A percentile compares a stretch with the other conserved stretches of the same genome.
These are phyloP conservation scores for Tetraneura akinire DNA, from an alignment of 1,140 invertebrate genomes.

Conservation along the genomic window DNA sequence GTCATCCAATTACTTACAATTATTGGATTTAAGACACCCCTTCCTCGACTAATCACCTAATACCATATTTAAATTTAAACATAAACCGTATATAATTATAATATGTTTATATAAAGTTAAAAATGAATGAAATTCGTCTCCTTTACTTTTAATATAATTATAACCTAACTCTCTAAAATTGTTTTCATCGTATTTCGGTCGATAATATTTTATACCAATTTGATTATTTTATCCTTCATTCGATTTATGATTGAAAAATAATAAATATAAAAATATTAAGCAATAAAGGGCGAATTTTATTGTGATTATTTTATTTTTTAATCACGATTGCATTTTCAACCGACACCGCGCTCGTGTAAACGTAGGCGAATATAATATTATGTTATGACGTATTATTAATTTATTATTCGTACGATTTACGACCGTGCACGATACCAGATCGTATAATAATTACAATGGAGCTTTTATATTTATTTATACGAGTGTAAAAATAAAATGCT, in stretches of 20 bases:
- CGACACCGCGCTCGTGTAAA: background rate
- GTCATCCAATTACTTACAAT: constrained; percentile 29
- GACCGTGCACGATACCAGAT: background rate
- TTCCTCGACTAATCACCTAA: too few relatives aligned
- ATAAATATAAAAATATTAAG: background rate
- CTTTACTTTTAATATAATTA: too few relatives aligned
- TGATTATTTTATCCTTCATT: background rate
- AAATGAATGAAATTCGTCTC: too few relatives aligned
- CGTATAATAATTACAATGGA: constrained; percentile 29
- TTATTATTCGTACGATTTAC: constrained; percentile 21
- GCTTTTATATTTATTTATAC: constrained; percentile 3
- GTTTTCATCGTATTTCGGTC: background rate
- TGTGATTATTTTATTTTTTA: constrained; percentile 26
- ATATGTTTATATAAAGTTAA: background rate
- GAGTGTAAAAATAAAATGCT: background rate
- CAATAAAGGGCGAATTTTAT: constrained; percentile 27
- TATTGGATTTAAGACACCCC: constrained; percentile 3
- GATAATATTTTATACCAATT: too few relatives aligned
- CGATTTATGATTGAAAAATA: background rate
- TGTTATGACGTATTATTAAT: background rate
- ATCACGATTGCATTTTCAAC: constrained; percentile 15
- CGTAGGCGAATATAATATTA: constrained; percentile 3
- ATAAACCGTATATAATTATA: background rate
- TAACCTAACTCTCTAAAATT: too few relatives aligned
- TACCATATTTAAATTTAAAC: too few relatives aligned